Evolutionary conservation across 35 echinoderm and acorn worm species (phyloP), one percentile per base, ranked within the genome.

Genomic region (Lytechinus variegatus): DNA sequence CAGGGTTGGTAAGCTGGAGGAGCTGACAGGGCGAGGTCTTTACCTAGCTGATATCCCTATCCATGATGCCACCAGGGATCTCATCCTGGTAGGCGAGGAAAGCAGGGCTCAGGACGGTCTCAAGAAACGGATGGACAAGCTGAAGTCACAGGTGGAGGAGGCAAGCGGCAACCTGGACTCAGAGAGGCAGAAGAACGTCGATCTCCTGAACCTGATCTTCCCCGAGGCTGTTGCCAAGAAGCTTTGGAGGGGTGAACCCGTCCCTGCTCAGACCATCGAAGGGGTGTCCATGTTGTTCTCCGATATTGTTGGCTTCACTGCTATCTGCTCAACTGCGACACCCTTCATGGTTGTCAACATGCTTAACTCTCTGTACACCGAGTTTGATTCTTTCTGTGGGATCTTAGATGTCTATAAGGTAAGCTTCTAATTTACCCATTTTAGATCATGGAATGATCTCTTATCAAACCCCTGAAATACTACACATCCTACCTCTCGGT

Each of bases 81-180:
- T 99, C 27, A 97, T 99, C 54, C 96, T 99, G 27, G 97, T 99
- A 13, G 98, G 98, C 11, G 98, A 99, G 87, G 96, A 99, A 79
- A 99, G 96, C 60, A 99, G 96, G 86, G 98, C 98, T 21, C 98
- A 99, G 94, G 98, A 99, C 71, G 96, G 96, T 52, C 96, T 99
- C n/a, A 99, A 99, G 94, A 96, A 97, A 86, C 92, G 97, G 21
- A 99, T 99, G 98, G 98, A 99, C 96, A 97, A 99, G 95, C 95
- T 99, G 33, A 99, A 99, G 95, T 96, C 95, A 2, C 95, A 96
- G 53, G 96, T 99, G 56, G 96, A 97, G 95, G 96, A 99, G 94
- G 97, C 98, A 16, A 95, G 97, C 57, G 89, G 94, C 3, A 93
- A 96, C 21, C 87, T 99, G 21, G 98, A 96, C 28, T 71, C 87